Base-by-base conservation (phyloP, 1,140 invertebrate genomes). In the Spodoptera litura region DNA sequence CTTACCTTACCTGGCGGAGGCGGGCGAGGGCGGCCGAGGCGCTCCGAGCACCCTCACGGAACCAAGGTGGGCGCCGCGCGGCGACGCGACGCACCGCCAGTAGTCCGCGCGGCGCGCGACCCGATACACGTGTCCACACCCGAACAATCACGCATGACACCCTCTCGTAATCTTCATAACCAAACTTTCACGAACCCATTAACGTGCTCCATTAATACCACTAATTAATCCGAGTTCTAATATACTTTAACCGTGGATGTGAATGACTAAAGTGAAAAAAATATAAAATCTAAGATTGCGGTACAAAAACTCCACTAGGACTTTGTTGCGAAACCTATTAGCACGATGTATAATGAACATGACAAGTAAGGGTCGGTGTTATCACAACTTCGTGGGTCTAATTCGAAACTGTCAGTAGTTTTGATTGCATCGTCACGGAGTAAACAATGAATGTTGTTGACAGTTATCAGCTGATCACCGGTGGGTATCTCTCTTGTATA, bases 1-100 rank as follows among this genome's bases (percentile, higher is more conserved):
- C 87, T 88, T 81, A 86, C 80, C 87, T 88, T 81, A 93, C 91
- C 89, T 92, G 90, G 78, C 78, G 82, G 79, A 81, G 81, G 62
- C 76, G 66, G 83, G 81, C 81, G 88, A 86, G 83, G 83, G 85
- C 77, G 78, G 78, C 78, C 83, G 81, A 83, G 81, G 78, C 76
- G 78, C 74, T 75, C 79, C 79, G 78, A 83, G 68, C 73, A 58
- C 71, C 61, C 49, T 66, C 20, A 10, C 12, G 9, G 13, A n/a
- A 58, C 59, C 82, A 87, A 81, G 80, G 80, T 81, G 76, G 83
- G 83, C 81, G 82, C 64, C 13, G 80, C 75, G 78, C 78, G 82
- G 78, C 81, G 83, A 80, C 81, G 76, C 80, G 56, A 64, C 59
- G 44, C 64, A 56, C 27, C 52, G 74, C 53, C 76, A 93, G 91